These are phyloP conservation scores for Micrasema longulum DNA, from an alignment of 1,140 invertebrate species.

Conservation along the genomic window DNA sequence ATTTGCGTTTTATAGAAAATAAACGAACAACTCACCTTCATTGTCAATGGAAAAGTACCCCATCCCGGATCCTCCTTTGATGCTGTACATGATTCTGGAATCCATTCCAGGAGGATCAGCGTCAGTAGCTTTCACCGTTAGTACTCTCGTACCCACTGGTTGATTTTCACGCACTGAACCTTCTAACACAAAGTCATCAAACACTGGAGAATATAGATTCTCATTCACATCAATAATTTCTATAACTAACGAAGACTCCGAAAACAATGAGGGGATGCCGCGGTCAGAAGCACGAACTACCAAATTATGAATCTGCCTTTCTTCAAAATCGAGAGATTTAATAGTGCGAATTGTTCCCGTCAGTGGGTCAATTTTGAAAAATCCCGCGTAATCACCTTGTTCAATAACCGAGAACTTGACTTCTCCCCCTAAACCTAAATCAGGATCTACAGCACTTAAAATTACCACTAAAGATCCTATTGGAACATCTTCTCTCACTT, in stretches of 20 bases:
- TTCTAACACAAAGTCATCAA: constrained; percentile 81
- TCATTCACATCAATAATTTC: constrained; percentile 92
- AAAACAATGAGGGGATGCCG: constrained; percentile 74
- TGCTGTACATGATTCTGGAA: constrained; percentile 82
- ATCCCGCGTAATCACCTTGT: constrained; percentile 65
- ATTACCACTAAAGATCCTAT: constrained; percentile 83
- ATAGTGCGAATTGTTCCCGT: constrained; percentile 83
- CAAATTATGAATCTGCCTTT: constrained; percentile 83
- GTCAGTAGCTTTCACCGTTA: constrained; percentile 80
- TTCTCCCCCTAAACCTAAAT: constrained; percentile 80
- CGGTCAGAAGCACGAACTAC: constrained; percentile 80
- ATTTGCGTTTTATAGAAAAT: too few species aligned
- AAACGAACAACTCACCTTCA: constrained; percentile 79
- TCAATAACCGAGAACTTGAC: constrained; percentile 77
- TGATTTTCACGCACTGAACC: constrained; percentile 79
- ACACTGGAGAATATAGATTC: constrained; percentile 83
- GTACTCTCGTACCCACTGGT: constrained; percentile 78
- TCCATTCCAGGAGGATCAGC: constrained; percentile 78
- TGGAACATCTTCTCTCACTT: constrained; percentile 89
- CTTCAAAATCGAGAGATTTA: constrained; percentile 82
- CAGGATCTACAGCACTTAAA: constrained; percentile 83
- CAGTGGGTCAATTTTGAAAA: constrained; percentile 78
- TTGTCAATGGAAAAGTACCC: constrained; percentile 88
- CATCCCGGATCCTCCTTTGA: constrained; percentile 86
- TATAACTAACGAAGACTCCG: constrained; percentile 79